phyloP scores from a whole-genome alignment of 2,113 vertebrate species.

The Bombycilla garrulus region DNA sequence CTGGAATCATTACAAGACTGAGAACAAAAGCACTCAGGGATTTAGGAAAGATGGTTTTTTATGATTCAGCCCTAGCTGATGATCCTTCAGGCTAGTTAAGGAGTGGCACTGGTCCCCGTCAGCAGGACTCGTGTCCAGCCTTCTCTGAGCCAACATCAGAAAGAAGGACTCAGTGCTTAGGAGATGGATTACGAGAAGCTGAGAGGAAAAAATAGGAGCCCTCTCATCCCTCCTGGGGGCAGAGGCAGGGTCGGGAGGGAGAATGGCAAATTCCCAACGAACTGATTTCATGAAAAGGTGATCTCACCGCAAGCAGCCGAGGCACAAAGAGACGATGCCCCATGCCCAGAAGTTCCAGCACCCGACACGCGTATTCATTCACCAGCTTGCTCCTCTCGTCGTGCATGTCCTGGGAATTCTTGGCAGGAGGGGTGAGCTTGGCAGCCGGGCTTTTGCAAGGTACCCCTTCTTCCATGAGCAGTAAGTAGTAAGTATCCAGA shows the following conservation, averaged over 20 bases:
- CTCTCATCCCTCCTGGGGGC: neutral
- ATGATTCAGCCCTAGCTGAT: neutral
- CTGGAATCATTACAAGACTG: neutral
- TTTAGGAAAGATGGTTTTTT: neutral
- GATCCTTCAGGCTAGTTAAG: conserved; percentile 40
- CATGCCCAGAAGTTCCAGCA: conserved; percentile 96
- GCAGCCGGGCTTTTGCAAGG: conserved; percentile 79
- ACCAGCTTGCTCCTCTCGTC: conserved; percentile 85
- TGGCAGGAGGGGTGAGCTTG: conserved; percentile 83
- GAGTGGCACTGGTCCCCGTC: conserved; percentile 46
- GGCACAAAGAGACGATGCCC: conserved; percentile 98
- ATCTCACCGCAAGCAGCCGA: conserved; percentile 96
- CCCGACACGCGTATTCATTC: conserved; percentile 89
- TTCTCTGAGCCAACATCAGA: neutral
- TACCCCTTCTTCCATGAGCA: conserved; percentile 87
- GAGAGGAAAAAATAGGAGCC: neutral
- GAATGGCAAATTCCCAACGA: conserved; percentile 6
- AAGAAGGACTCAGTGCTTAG: neutral
- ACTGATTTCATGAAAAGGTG: conserved; percentile 60
- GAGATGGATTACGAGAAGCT: neutral
- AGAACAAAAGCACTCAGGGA: conserved; percentile 15
- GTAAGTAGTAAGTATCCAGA: conserved; percentile 75
- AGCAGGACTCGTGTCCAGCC: neutral
- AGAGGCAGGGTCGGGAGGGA: neutral
- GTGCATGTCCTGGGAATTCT: conserved; percentile 84